A percentile compares a stretch with the other conserved stretches of the same genome.
Evolutionary conservation across 1,140 invertebrate species (phyloP).

Genomic region (Polyergus mexicanus): DNA sequence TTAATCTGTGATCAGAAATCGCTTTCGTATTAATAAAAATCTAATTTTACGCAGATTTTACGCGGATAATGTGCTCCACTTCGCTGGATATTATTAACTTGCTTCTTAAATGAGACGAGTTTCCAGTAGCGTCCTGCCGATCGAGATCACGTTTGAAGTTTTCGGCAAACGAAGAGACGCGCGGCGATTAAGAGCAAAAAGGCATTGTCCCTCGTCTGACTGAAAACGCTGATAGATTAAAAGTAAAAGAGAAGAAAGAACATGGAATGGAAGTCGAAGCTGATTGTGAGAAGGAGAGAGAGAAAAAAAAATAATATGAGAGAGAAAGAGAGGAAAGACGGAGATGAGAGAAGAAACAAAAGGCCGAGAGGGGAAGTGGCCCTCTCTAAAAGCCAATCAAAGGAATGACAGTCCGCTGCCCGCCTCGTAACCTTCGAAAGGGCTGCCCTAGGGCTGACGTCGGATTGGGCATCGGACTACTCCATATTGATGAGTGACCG

Average conservation of each 20-base stretch:
- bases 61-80: background rate
- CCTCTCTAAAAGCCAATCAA: constrained; percentile 82
- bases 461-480: constrained; percentile 77
- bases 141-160: constrained; percentile 53
- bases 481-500: constrained; percentile 81
- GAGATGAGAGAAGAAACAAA: constrained; percentile 68
- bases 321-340: constrained; percentile 30
- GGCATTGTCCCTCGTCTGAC: constrained; percentile 67
- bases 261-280: constrained; percentile 54
- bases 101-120: background rate
- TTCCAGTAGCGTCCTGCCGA: constrained; percentile 31
- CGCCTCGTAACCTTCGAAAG: constrained; percentile 82
- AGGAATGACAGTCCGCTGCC: constrained; percentile 81
- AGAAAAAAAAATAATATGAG: constrained; percentile 54
- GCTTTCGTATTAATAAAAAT: background rate
- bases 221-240: constrained; percentile 70
- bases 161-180: constrained; percentile 56
- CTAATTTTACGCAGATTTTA: background rate
- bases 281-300: background rate
- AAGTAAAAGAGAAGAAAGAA: constrained; percentile 66
- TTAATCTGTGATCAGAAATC: constrained; percentile 13
- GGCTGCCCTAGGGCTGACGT: constrained; percentile 75
- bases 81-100: background rate
- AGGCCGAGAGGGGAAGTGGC: constrained; percentile 65
- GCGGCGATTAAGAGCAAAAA: constrained; percentile 62